These are phyloP conservation scores for Odontocolon sp. DNA, from an alignment of 2,888 invertebrate species.

Conservation along the genomic window DNA sequence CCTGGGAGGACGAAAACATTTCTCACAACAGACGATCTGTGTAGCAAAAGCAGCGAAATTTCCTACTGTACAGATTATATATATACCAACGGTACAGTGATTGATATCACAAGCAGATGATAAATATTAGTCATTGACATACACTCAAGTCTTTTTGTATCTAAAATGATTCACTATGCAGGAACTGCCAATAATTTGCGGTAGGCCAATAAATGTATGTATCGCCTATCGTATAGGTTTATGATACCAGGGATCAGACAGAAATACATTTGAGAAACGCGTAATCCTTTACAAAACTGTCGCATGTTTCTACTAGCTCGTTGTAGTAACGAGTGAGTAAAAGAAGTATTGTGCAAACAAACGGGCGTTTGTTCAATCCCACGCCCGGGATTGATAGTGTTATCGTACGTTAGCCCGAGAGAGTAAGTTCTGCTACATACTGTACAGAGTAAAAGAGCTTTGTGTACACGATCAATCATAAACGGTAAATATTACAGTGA, in stretches of 20 bases:
- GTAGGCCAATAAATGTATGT: no score
- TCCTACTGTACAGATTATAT: no score
- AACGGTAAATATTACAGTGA: slow-evolving; percentile 53
- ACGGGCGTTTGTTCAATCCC: neutral
- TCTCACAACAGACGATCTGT: slow-evolving; percentile 7
- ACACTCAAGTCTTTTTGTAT: no score
- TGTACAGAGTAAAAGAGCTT: slow-evolving; percentile 13
- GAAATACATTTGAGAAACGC: no score
- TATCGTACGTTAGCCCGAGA: neutral
- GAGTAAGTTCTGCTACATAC: neutral
- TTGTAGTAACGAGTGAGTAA: neutral
- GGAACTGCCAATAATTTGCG: no score
- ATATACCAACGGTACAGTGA: no score
- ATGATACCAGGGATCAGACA: neutral
- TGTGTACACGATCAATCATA: slow-evolving; percentile 54
- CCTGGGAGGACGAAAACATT: slow-evolving; percentile 24
- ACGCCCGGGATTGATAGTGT: neutral
- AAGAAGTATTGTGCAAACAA: neutral
- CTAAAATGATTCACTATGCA: no score
- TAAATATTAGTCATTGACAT: no score
- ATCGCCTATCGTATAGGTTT: no score
- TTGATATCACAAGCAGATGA: no score
- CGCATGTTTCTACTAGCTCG: no score
- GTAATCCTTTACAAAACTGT: neutral
- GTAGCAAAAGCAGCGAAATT: neutral